Conservation (phyloP, 2,797 vertebrate species). For the Mustela erminea region DNA sequence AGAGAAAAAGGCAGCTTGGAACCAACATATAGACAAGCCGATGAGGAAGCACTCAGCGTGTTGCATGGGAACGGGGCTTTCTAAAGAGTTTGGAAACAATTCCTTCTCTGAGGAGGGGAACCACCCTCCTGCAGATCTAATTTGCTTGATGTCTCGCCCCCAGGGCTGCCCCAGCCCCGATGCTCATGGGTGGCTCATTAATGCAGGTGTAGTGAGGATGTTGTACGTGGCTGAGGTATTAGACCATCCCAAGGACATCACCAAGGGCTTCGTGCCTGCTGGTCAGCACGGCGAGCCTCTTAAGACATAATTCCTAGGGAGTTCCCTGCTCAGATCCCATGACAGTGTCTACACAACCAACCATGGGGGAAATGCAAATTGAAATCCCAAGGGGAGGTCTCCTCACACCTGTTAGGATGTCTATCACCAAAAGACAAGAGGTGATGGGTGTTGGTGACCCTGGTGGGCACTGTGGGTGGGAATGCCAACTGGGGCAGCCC, state of each 20-base stretch:
- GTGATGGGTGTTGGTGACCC: neutral
- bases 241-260: neutral
- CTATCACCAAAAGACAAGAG: neutral
- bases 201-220: accelerated
- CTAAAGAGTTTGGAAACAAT: neutral
- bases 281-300: neutral
- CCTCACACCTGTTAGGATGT: neutral
- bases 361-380: accelerated
- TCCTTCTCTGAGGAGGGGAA: neutral
- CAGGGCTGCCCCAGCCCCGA: neutral
- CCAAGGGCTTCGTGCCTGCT: neutral
- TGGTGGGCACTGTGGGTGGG: neutral
- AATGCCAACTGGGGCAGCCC: neutral
- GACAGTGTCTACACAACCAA: accelerated
- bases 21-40: neutral
- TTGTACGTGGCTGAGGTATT: neutral
- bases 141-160: neutral
- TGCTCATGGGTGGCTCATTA: neutral
- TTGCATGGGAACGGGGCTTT: neutral
- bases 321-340: neutral
- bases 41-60: accelerated
- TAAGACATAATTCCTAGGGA: neutral
- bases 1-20: neutral
- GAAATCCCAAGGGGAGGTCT: neutral
- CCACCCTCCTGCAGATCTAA: neutral